phyloP scores from a whole-genome alignment of 2,888 invertebrate genomes.

The Lepidocyrtinus sp. region DNA sequence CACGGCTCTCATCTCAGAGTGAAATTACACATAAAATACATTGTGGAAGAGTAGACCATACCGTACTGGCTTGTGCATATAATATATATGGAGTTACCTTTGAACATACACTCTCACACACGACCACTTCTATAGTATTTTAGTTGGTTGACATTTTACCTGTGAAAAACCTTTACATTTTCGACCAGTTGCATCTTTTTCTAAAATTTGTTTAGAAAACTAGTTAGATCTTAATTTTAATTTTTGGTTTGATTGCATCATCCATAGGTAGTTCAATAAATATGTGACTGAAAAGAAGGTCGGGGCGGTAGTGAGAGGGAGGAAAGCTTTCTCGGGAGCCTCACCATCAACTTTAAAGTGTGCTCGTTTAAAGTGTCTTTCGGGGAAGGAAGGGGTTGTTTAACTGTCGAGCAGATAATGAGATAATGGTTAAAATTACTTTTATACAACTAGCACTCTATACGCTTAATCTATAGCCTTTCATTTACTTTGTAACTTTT shows the following conservation, averaged over 20 bases:
- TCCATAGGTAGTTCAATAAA: neutral
- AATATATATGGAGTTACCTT: neutral
- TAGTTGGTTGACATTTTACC: slow-evolving; percentile 57
- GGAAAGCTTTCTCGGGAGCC: neutral
- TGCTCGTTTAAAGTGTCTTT: neutral
- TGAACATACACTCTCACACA: neutral
- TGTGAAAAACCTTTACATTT: slow-evolving; percentile 25
- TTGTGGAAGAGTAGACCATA: too few relatives aligned
- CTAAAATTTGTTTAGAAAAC: neutral
- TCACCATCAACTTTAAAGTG: neutral
- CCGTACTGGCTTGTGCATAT: neutral
- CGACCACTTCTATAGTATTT: neutral
- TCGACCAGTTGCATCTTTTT: slow-evolving; percentile 36
- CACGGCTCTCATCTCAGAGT: neutral
- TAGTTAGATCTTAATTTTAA: neutral
- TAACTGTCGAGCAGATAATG: neutral
- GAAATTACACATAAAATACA: neutral
- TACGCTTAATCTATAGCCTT: neutral
- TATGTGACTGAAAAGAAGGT: neutral
- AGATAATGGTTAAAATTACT: neutral
- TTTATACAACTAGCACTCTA: neutral
- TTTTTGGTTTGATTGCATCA: neutral
- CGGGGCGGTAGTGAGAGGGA: neutral
- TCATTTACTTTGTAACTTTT: neutral
- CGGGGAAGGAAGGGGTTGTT: neutral